Percentiles rank a stretch among this genome's conserved stretches.
These are phyloP conservation scores for Epinephelus moara DNA, from an alignment of 2,113 vertebrate species.

Conservation along the genomic window DNA sequence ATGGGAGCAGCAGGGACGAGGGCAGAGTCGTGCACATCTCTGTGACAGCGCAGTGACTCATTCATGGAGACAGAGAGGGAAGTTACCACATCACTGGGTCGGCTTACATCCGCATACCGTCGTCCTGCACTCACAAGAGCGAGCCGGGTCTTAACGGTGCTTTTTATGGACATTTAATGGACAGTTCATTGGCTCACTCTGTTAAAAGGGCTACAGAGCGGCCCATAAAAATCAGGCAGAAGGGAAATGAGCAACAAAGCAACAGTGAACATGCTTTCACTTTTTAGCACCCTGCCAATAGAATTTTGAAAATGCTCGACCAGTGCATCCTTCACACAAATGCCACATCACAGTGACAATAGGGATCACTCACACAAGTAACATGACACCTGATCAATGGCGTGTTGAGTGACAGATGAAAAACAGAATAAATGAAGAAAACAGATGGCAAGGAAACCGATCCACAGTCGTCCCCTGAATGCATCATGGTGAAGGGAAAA, in stretches of 20 bases:
- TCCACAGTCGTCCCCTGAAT: constrained; percentile 8
- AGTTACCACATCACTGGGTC: constrained; percentile 29
- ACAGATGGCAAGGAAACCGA: constrained; percentile 42
- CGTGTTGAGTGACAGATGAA: constrained; percentile 34
- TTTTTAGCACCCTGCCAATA: neutral
- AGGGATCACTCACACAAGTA: neutral
- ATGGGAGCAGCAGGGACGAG: constrained; percentile 44
- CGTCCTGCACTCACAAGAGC: constrained; percentile 28
- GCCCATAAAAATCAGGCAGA: constrained; percentile 34
- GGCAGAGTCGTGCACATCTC: constrained; percentile 14
- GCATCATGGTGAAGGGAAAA: constrained; percentile 4
- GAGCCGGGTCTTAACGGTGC: constrained; percentile 7
- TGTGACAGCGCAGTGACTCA: constrained; percentile 38
- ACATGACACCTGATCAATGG: constrained; percentile 26
- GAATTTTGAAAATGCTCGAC: neutral
- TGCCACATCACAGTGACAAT: neutral
- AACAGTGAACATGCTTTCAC: constrained; percentile 21
- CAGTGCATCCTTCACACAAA: neutral
- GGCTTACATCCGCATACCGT: constrained; percentile 27
- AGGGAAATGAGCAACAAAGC: constrained; percentile 10
- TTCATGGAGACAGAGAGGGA: neutral
- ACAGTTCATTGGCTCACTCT: constrained; percentile 48
- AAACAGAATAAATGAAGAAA: constrained; percentile 33
- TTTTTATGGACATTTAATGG: constrained; percentile 63
- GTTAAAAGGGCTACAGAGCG: constrained; percentile 33